Evolutionary conservation across 2,797 vertebrate species (phyloP), one percentile per base, ranked within the genome.

Genomic region (Amblyraja radiata): DNA sequence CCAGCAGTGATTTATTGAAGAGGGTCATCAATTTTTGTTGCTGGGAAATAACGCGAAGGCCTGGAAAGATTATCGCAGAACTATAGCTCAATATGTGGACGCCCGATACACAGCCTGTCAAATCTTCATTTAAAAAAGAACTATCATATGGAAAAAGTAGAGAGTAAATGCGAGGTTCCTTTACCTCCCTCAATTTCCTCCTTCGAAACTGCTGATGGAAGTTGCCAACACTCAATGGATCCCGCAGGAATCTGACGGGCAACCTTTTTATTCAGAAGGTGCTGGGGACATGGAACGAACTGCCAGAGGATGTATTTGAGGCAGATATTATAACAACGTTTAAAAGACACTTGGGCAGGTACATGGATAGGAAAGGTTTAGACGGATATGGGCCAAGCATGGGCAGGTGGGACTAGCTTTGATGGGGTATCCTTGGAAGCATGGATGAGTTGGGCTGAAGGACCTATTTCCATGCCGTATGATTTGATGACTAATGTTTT

Each of bases 1-100:
- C 1, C 90, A 94, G 23, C 93, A 94, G 95, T 95, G 95, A 96
- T 96, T 96, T 96, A 96, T 95, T 94, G 68, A 94, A 93, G 46
- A 54, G 61, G 93, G 94, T 86, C 93, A 76, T 83, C 58, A 95
- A 94, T 93, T 76, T 54, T 91, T 92, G 39, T 14, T 25, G 18
- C 36, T 0, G 36, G 68, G 54, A 92, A n/a, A 74, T 74, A 74
- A 80, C 74, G 36, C 71, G 18, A 16, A 54, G 90, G 39, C 90
- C 23, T 9, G 25, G 63, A 76, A 76, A 73, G 90, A 73, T 92
- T 92, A 92, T 92, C 14, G 90, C 90, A 54, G 68, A 74, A 92
- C 90, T 76, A 76, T 76, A 92, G 90, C 73, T 76, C 88, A 71
- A 90, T 90, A 71, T 71, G 65, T 23, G 46, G 14, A 54, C 8